These are phyloP conservation scores for Brienomyrus longianalis DNA, from an alignment of 2,113 vertebrate genomes.

Conservation along the genomic window DNA sequence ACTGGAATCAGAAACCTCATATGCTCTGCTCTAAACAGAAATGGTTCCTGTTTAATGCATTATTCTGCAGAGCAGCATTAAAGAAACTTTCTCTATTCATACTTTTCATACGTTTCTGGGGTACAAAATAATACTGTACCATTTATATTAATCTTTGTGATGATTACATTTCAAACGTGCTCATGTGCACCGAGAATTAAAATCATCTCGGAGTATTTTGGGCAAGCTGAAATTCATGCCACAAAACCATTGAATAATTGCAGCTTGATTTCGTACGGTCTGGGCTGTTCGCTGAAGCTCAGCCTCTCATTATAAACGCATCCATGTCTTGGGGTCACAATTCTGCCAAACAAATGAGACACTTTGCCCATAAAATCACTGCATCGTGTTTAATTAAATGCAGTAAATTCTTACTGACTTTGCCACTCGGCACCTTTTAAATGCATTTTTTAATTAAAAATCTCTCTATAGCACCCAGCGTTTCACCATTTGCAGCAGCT, in stretches of 20 bases:
- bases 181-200: constrained; percentile 2
- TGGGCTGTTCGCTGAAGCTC: neutral
- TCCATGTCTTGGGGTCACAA: neutral
- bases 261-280: constrained; percentile 9
- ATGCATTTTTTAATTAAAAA: neutral
- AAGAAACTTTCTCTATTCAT: neutral
- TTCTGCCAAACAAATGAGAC: constrained; percentile 13
- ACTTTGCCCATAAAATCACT: neutral
- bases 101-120: neutral
- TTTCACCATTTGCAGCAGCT: neutral
- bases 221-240: constrained; percentile 2
- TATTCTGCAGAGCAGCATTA: neutral
- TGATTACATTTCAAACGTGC: constrained; percentile 12
- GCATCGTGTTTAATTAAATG: neutral
- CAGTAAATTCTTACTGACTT: neutral
- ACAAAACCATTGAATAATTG: constrained; percentile 23
- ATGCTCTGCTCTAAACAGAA: neutral
- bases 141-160: constrained; percentile 10
- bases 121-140: neutral
- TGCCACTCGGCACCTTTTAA: neutral
- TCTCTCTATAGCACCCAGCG: neutral
- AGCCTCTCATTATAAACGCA: neutral
- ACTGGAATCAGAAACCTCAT: neutral
- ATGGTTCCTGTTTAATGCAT: neutral
- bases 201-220: neutral